These are phyloP conservation scores for Xyliphius kryptos DNA, from an alignment of 2,113 vertebrate genomes.

Conservation along the genomic window DNA sequence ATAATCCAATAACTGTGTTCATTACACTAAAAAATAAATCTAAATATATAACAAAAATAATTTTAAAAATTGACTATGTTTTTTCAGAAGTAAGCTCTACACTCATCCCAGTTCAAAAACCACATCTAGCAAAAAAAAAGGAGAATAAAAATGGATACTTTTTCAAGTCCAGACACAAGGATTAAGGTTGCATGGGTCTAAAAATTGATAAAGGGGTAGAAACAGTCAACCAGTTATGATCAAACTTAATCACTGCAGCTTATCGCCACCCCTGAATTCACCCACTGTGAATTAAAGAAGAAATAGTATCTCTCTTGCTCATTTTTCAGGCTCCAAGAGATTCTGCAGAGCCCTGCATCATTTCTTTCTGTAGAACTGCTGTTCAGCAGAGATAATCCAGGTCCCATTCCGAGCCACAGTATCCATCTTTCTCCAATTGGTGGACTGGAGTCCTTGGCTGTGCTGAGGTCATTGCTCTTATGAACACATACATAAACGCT, in stretches of 20 bases:
- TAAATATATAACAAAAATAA: no score
- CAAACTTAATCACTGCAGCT: constrained; percentile 66
- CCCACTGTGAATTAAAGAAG: constrained; percentile 71
- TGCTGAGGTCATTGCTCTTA: constrained; percentile 57
- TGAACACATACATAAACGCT: constrained; percentile 33
- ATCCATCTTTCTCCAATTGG: constrained; percentile 66
- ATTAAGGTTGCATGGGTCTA: constrained; percentile 38
- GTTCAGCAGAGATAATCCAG: constrained; percentile 67
- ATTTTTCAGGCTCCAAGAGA: constrained; percentile 66
- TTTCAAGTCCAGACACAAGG: constrained; percentile 31
- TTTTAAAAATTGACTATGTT: no score
- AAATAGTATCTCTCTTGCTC: constrained; percentile 65
- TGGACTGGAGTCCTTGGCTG: constrained; percentile 65
- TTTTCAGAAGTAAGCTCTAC: constrained; percentile 23
- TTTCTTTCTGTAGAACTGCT: constrained; percentile 61
- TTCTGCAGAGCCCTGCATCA: constrained; percentile 50
- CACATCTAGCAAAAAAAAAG: constrained; percentile 44
- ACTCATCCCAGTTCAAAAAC: constrained; percentile 40
- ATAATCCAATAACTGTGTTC: no score
- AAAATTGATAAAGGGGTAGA: constrained; percentile 25
- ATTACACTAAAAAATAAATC: no score
- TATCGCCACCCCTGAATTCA: constrained; percentile 64
- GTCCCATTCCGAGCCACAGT: constrained; percentile 52
- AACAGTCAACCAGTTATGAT: constrained; percentile 44
- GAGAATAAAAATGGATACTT: constrained; percentile 34